Conservation (phyloP, 2,888 invertebrate genomes). For the Sylvicola cinctus region DNA sequence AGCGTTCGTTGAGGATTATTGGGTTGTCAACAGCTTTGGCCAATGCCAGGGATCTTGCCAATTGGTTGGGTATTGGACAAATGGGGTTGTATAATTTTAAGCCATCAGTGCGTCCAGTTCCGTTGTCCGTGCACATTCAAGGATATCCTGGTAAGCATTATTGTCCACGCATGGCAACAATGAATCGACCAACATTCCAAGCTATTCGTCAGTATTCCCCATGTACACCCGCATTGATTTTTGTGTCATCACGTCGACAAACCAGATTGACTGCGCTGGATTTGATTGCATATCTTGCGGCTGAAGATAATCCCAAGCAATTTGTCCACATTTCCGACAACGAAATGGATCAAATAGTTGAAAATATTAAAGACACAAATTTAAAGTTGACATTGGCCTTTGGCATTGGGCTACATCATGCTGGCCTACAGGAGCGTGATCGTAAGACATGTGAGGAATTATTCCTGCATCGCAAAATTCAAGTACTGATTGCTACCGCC, state of each 20-base stretch:
- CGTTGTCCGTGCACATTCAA: slow-evolving; percentile 72
- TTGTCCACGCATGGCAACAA: slow-evolving; percentile 97
- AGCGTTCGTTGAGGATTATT: slow-evolving; percentile 63
- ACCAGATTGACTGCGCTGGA: slow-evolving; percentile 92
- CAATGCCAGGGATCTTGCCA: slow-evolving; percentile 89
- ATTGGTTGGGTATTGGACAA: slow-evolving; percentile 81
- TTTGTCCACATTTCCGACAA: slow-evolving; percentile 77
- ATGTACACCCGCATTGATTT: slow-evolving; percentile 73
- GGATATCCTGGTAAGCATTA: slow-evolving; percentile 97
- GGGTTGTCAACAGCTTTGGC: slow-evolving; percentile 95
- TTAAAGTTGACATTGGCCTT: slow-evolving; percentile 85
- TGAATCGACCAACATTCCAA: slow-evolving; percentile 97
- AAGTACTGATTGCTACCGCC: slow-evolving; percentile 89
- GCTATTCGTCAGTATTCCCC: slow-evolving; percentile 88
- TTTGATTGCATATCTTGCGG: slow-evolving; percentile 74
- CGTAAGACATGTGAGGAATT: slow-evolving; percentile 80
- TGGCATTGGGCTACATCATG: slow-evolving; percentile 97
- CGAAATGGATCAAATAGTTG: slow-evolving; percentile 62
- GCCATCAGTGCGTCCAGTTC: slow-evolving; percentile 94
- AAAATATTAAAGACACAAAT: slow-evolving; percentile 64
- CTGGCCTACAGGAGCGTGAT: slow-evolving; percentile 86
- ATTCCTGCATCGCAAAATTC: slow-evolving; percentile 87
- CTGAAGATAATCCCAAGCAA: slow-evolving; percentile 82
- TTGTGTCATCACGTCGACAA: slow-evolving; percentile 91
- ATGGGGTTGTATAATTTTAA: slow-evolving; percentile 94